Evolutionary conservation across 1,140 invertebrate species (phyloP), one percentile per base, ranked within the genome.

Genomic region (Zaprionus inermis): DNA sequence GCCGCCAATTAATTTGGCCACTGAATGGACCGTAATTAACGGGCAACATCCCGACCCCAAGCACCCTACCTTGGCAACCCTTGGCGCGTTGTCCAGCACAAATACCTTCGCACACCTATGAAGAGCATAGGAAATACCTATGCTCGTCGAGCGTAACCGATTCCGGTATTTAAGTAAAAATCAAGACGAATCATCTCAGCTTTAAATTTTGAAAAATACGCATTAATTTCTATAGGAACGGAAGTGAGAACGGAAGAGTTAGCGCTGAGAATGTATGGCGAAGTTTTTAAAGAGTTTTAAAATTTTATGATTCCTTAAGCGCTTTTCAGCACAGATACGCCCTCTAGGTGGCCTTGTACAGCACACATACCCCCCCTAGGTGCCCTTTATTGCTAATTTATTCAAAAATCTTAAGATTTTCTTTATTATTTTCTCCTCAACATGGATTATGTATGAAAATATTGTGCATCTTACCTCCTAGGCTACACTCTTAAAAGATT

Each of bases 1-100:
- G 68, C 69, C 68, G 61, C 83, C 83, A 84, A 88, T 81, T 83
- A 63, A 71, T 79, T 85, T 72, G 55, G 72, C 66, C 79, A 71
- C 59, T 41, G 63, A 74, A 70, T 81, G 64, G 82, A 79, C 65
- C 83, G 69, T 79, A 86, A 88, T 86, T 88, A 82, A 28, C 24
- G 79, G 64, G 51, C 49, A 52, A 55, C 55, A 55, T 34, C 55
- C 46, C 72, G 46, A 49, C 36, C 72, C 56, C 18, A 63, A 57
- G 56, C 16, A 34, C 58, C 73, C 36, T 38, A 30, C 16, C 1
- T 24, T 36, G 7, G 30, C 51, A 55, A 16, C 38, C n/a, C 44
- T 30, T 46, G 52, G 12, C n/a, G n/a, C n/a, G n/a, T n/a, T n/a
- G n/a, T n/a, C 18, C 36, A 36, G 22, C 32, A 22, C 20, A 24